phyloP scores from a whole-genome alignment of 2,113 vertebrate species.

The Crotophaga sulcirostris region DNA sequence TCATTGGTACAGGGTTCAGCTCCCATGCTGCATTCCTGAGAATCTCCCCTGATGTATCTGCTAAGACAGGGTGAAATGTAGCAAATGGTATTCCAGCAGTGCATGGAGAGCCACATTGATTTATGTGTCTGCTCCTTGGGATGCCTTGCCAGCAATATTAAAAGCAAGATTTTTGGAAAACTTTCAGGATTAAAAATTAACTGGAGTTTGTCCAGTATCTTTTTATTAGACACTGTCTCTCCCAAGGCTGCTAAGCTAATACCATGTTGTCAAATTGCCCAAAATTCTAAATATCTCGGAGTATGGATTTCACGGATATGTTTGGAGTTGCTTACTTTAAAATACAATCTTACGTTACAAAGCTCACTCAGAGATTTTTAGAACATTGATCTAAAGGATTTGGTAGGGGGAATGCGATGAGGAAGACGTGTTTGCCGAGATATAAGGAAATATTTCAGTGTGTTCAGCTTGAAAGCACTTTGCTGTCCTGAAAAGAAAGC shows the following conservation, averaged over 20 bases:
- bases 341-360: neutral
- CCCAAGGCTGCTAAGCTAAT: conserved; percentile 46
- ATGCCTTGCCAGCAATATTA: conserved; percentile 51
- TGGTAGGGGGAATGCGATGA: neutral
- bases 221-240: conserved; percentile 63
- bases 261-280: conserved; percentile 56
- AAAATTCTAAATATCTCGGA: neutral
- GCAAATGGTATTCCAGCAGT: conserved; percentile 19
- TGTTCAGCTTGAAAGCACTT: neutral
- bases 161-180: conserved; percentile 66
- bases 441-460: neutral
- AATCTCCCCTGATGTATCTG: neutral
- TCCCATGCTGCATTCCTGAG: neutral
- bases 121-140: conserved; percentile 37
- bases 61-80: neutral
- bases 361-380: neutral
- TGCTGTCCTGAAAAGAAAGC: neutral
- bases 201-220: conserved; percentile 54
- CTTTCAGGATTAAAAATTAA: conserved; percentile 70
- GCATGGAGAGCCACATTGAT: conserved; percentile 8
- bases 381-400: neutral
- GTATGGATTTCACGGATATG: neutral
- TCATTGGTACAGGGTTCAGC: neutral
- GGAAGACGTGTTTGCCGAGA: neutral
- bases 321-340: neutral